Evolutionary conservation across 2,888 invertebrate species (phyloP).

Genomic region (Epinotia nisella): DNA sequence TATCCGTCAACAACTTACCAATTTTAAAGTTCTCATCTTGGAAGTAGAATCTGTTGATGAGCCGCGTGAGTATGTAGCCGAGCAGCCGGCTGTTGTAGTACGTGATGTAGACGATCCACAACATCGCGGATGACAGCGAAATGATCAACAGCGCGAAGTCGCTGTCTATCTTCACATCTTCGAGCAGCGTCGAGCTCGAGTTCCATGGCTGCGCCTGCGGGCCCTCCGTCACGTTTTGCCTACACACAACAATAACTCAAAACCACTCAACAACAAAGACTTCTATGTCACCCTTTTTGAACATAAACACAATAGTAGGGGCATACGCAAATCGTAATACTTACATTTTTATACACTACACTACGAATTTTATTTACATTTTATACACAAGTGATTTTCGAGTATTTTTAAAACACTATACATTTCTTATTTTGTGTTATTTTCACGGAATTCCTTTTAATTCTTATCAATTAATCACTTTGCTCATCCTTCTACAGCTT

Average conservation of each 20-base stretch:
- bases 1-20: conserved; percentile 82
- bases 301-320: conserved; percentile 55
- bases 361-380: conserved; percentile 67
- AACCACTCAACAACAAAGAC: conserved; percentile 51
- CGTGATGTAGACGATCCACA: conserved; percentile 97
- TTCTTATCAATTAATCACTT: conserved; percentile 47
- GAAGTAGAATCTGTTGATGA: conserved; percentile 94
- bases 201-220: conserved; percentile 84
- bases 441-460: conserved; percentile 54
- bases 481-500: conserved; percentile 40
- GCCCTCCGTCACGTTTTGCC: conserved; percentile 69
- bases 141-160: conserved; percentile 90
- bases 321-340: conserved; percentile 61
- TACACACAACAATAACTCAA: conserved; percentile 53
- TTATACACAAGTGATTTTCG: conserved; percentile 56
- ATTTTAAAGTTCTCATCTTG: conserved; percentile 95
- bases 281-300: conserved; percentile 57
- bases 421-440: conserved; percentile 52
- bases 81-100: conserved; percentile 97
- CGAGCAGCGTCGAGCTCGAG: conserved; percentile 86
- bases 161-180: conserved; percentile 86
- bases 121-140: conserved; percentile 92
- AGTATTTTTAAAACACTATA: conserved; percentile 53
- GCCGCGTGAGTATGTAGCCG: conserved; percentile 94
- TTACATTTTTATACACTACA: conserved; percentile 65